phyloP scores from a whole-genome alignment of 2,113 vertebrate species.

The Athene noctua region DNA sequence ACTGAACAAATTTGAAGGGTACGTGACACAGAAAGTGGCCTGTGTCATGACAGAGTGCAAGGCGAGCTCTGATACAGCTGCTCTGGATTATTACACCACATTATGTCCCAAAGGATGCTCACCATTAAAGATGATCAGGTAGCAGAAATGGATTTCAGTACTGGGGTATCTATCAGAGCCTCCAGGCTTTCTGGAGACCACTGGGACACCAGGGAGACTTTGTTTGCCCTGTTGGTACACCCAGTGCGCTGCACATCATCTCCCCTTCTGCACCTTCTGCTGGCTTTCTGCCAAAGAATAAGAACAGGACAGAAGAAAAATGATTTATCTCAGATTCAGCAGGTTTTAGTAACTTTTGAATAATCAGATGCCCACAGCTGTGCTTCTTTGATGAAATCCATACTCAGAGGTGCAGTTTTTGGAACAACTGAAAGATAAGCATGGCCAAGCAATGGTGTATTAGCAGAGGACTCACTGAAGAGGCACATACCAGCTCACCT shows the following conservation, averaged over 20 bases:
- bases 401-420: background rate
- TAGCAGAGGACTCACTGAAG: constrained; percentile 16
- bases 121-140: background rate
- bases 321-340: background rate
- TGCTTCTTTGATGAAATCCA: background rate
- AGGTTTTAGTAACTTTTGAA: background rate
- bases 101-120: background rate
- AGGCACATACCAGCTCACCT: background rate
- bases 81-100: background rate
- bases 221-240: background rate
- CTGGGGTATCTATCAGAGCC: background rate
- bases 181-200: background rate
- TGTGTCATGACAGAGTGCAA: background rate
- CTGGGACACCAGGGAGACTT: background rate
- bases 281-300: background rate
- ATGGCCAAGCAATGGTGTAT: background rate
- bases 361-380: background rate
- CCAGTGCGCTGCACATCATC: background rate
- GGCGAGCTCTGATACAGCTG: background rate
- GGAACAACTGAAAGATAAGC: background rate
- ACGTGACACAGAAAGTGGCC: background rate
- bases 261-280: background rate
- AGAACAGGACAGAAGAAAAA: background rate
- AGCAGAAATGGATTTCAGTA: background rate
- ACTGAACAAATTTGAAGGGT: background rate